Evolutionary conservation across 2,113 vertebrate species (phyloP).

Genomic region (Tonatia bakeri): DNA sequence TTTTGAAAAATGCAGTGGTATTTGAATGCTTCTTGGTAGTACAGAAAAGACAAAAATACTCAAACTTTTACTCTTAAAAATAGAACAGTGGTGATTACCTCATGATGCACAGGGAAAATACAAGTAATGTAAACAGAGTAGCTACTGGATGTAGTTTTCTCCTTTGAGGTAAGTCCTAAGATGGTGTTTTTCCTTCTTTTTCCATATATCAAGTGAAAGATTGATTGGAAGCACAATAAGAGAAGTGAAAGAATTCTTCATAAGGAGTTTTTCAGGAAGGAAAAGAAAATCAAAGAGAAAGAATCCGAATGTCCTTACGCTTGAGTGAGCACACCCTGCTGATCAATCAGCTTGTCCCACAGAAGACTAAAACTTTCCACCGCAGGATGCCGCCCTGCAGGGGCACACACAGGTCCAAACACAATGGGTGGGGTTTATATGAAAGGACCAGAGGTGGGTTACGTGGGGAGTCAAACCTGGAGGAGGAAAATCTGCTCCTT

Average conservation of each 20-base stretch:
- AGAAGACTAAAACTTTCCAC: conserved; percentile 59
- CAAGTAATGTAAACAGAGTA: background rate
- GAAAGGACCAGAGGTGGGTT: background rate
- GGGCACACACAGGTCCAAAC: background rate
- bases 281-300: conserved; percentile 63
- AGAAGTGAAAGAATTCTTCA: conserved; percentile 43
- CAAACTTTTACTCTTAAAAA: background rate
- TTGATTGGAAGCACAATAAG: conserved; percentile 67
- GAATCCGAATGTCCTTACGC: conserved; percentile 42
- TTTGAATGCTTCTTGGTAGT: background rate
- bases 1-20: background rate
- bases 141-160: background rate
- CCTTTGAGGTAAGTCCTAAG: background rate
- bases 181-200: background rate
- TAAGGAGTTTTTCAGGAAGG: conserved; percentile 49
- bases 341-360: conserved; percentile 62
- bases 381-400: background rate
- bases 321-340: conserved; percentile 60
- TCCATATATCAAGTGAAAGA: conserved; percentile 71
- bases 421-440: conserved; percentile 47
- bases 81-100: background rate
- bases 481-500: conserved; percentile 50
- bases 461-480: background rate
- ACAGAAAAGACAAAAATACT: background rate
- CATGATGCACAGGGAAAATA: background rate